Conservation (phyloP, 2,113 vertebrate species). For the Bagarius yarrelli region DNA sequence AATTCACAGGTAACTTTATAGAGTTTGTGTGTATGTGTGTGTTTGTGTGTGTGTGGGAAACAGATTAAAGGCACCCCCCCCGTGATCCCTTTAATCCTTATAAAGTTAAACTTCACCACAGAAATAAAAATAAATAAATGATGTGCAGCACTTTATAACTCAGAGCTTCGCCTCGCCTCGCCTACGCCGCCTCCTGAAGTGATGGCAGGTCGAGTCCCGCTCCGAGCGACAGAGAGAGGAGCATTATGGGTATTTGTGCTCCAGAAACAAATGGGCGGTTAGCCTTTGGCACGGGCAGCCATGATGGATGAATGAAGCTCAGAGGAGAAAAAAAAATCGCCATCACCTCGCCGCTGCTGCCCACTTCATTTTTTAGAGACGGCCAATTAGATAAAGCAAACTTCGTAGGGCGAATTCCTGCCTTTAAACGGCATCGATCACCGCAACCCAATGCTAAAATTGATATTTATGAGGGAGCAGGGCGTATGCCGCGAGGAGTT, state of each 20-base stretch:
- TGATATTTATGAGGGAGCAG: constrained; percentile 65
- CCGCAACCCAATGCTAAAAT: constrained; percentile 68
- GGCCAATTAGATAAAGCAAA: constrained; percentile 78
- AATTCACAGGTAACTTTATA: not conserved
- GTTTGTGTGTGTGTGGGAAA: constrained; percentile 7
- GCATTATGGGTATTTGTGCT: constrained; percentile 40
- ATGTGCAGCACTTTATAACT: constrained; percentile 58
- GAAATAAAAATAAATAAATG: constrained; percentile 60
- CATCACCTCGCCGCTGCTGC: constrained; percentile 19
- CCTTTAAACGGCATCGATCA: constrained; percentile 77
- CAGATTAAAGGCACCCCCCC: not conserved
- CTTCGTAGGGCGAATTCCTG: constrained; percentile 69
- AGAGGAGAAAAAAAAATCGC: constrained; percentile 49
- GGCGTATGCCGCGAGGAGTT: constrained; percentile 50
- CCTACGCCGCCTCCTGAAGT: constrained; percentile 40
- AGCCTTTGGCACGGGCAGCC: constrained; percentile 47
- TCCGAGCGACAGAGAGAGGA: constrained; percentile 29
- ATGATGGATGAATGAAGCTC: constrained; percentile 65
- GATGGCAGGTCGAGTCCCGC: constrained; percentile 52
- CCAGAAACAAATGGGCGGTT: constrained; percentile 56
- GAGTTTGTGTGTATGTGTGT: constrained; percentile 18
- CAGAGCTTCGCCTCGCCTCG: constrained; percentile 46
- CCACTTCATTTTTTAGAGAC: constrained; percentile 74
- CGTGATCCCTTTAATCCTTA: not conserved
- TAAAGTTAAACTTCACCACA: constrained; percentile 53